A percentile compares a stretch with the other conserved stretches of the same genome.
Conservation (phyloP, 2,797 vertebrate genomes). For the Sebastiscus albofasciatus region DNA sequence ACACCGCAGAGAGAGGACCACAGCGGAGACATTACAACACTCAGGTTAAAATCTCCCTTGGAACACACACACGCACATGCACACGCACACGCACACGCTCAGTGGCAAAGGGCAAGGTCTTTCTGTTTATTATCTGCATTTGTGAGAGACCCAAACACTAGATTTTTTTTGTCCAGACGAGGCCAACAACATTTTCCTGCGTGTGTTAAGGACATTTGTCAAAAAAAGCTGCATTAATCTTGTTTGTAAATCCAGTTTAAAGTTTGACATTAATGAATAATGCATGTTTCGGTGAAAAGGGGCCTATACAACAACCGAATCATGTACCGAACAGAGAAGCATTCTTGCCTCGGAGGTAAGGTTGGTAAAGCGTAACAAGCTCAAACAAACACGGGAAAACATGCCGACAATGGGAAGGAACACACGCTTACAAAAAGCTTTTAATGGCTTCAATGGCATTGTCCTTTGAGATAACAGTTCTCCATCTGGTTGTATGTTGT, state of each 20-base stretch:
- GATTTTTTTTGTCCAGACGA: neutral
- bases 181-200: neutral
- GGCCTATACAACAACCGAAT: neutral
- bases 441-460: neutral
- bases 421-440: neutral
- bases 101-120: constrained; percentile 59
- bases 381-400: neutral
- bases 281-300: neutral
- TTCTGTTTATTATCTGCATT: constrained; percentile 50
- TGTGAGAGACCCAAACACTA: neutral
- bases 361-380: neutral
- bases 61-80: constrained; percentile 32
- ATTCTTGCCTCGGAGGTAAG: neutral
- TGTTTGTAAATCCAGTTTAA: neutral
- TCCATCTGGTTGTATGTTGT: neutral
- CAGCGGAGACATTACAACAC: constrained; percentile 77
- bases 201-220: neutral
- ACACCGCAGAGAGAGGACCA: constrained; percentile 70
- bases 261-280: neutral
- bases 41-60: constrained; percentile 80
- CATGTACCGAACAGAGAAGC: neutral
- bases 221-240: neutral
- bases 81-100: neutral
- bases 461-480: neutral
- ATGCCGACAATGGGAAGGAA: neutral